Percentiles rank a stretch among this genome's conserved stretches.
These are phyloP conservation scores for Onthophagus sagittarius DNA, from an alignment of 2,888 invertebrate species.

Conservation along the genomic window DNA sequence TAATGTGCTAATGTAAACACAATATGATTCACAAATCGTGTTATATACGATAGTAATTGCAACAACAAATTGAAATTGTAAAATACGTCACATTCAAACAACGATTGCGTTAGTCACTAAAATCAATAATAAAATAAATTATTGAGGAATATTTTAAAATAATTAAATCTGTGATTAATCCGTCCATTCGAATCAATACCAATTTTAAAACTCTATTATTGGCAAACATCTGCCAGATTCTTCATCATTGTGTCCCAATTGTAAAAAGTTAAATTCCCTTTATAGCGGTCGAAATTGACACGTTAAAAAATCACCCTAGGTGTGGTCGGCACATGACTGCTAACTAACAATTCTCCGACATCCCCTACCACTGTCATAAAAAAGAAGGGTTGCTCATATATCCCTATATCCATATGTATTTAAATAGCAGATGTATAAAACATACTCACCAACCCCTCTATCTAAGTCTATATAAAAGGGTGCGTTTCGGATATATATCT, in stretches of 20 bases:
- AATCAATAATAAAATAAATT: too few species aligned
- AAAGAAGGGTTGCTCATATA: not conserved
- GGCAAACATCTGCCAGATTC: not conserved
- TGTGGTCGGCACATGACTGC: not conserved
- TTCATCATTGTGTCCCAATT: not conserved
- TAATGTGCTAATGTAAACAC: too few species aligned
- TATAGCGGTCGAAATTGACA: not conserved
- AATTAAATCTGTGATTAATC: not conserved
- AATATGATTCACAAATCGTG: too few species aligned
- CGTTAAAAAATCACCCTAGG: not conserved
- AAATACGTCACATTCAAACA: too few species aligned
- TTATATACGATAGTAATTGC: too few species aligned
- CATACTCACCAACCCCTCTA: conserved; percentile 45
- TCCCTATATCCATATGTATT: not conserved
- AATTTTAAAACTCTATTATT: not conserved
- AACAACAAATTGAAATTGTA: too few species aligned
- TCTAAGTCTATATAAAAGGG: conserved; percentile 32
- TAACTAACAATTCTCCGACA: not conserved
- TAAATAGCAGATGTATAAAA: conserved; percentile 42
- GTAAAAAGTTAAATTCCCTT: not conserved
- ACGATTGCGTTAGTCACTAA: too few species aligned
- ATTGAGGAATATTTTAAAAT: too few species aligned
- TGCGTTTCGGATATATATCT: conserved; percentile 31
- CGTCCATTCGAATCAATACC: not conserved
- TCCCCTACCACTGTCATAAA: not conserved